These are phyloP conservation scores for Monopterus albus DNA, from an alignment of 2,113 vertebrate species.

Conservation along the genomic window DNA sequence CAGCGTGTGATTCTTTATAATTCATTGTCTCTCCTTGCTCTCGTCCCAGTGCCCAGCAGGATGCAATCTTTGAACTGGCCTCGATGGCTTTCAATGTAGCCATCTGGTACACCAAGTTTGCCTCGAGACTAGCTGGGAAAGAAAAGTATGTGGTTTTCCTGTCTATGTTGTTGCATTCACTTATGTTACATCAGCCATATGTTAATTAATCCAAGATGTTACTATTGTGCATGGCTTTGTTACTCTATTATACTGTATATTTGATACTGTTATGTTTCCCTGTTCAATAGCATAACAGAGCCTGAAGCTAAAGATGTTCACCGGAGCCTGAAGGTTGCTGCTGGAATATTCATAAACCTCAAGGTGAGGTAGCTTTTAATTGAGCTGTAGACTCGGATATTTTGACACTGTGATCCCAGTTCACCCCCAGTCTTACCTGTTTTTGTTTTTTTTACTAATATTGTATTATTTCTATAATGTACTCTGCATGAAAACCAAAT, in stretches of 20 bases:
- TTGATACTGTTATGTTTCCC: slow-evolving; percentile 2
- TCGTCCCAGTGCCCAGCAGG: slow-evolving; percentile 90
- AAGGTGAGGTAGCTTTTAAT: slow-evolving; percentile 83
- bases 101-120: slow-evolving; percentile 96
- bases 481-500: no score
- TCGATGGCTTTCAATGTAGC: slow-evolving; percentile 97
- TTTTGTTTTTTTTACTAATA: neutral
- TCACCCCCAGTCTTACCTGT: no score
- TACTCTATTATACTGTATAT: no score
- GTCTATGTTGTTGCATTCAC: neutral
- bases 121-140: slow-evolving; percentile 94
- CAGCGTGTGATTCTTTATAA: neutral
- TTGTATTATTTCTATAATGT: neutral
- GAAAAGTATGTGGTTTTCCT: slow-evolving; percentile 87
- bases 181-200: neutral
- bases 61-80: slow-evolving; percentile 93
- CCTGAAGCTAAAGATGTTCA: slow-evolving; percentile 97
- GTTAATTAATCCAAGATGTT: neutral
- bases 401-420: neutral
- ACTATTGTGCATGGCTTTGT: neutral
- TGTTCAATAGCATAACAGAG: slow-evolving; percentile 88
- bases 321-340: slow-evolving; percentile 92
- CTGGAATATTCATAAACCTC: slow-evolving; percentile 95
- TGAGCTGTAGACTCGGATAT: neutral
- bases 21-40: neutral